Evolutionary conservation across 2,797 vertebrate genomes (phyloP), one percentile per base, ranked within the genome.

Genomic region (Euthynnus affinis): DNA sequence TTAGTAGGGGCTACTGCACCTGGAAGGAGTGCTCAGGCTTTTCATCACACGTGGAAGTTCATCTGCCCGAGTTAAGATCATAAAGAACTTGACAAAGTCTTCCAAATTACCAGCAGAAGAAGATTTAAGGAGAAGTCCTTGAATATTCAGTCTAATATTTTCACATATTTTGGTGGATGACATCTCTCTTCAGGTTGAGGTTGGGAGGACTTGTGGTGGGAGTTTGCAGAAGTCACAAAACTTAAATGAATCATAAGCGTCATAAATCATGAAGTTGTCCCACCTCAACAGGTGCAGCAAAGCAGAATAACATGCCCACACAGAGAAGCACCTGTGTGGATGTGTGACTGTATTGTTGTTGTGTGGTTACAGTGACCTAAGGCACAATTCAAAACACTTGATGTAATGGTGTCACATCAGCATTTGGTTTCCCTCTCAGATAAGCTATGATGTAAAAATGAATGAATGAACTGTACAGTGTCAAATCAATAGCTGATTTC

Each of bases 31-130:
- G 51, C 32, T 29, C 20, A 70, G 27, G 20, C 51, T 69, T 67
- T 56, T 49, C 57, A 70, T 80, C 44, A 74, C 58, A 72, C 6
- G 34, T 83, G 27, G 62, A 82, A 68, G 56, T 72, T 72, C 52
- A 69, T 59, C 22, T 64, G 25, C 10, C 48, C n/a, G 18, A 57
- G 7, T 37, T 37, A 10, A 48, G 17, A 48, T 48, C 17, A 48
- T 2, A 2, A 18, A 48, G 15, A 44, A 5, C 17, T 13, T 40
- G 12, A 40, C 37, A 40, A 18, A 18, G 6, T 48, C 17, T 46
- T 46, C 14, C 15, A 46, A 46, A 46, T 46, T 1, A 46, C 44
- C 15, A n/a, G n/a, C 6, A 46, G 17, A 46, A 46, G 15, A 0
- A 46, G 13, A 46, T 46, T 17, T 17, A 46, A 46, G 44, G 17